These are phyloP conservation scores for Dendrocincla fuliginosa DNA, from an alignment of 2,797 vertebrate genomes.

Conservation along the genomic window DNA sequence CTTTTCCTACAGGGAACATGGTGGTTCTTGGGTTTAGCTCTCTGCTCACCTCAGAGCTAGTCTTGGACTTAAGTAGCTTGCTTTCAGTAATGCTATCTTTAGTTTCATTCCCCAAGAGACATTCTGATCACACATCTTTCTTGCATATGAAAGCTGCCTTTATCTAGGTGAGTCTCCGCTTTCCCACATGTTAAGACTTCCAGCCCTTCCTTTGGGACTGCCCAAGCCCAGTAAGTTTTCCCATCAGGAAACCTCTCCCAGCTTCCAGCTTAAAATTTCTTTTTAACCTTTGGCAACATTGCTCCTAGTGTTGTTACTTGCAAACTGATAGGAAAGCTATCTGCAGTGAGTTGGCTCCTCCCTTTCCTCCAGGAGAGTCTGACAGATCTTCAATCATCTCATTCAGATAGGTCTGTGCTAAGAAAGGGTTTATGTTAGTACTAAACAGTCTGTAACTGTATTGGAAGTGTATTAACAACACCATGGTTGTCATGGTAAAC, in stretches of 20 bases:
- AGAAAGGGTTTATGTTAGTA: not conserved
- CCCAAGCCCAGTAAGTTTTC: conserved; percentile 21
- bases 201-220: conserved; percentile 49
- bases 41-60: not conserved
- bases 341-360: not conserved
- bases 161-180: not conserved
- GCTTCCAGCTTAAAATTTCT: not conserved
- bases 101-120: not conserved
- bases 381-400: not conserved
- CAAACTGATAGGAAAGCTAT: conserved; percentile 13
- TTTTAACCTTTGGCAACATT: conserved; percentile 14
- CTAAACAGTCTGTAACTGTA: not conserved
- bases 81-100: not conserved
- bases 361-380: conserved; percentile 13
- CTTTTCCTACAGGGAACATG: not conserved
- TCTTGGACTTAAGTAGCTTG: not conserved
- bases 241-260: conserved; percentile 66
- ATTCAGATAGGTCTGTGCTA: not conserved
- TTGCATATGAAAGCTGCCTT: not conserved
- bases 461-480: not conserved
- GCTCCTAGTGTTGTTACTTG: not conserved
- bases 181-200: not conserved
- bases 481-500: not conserved
- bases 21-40: not conserved
- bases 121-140: not conserved